Base-by-base conservation (phyloP, 2,113 vertebrate genomes). In the Mesitornis unicolor region DNA sequence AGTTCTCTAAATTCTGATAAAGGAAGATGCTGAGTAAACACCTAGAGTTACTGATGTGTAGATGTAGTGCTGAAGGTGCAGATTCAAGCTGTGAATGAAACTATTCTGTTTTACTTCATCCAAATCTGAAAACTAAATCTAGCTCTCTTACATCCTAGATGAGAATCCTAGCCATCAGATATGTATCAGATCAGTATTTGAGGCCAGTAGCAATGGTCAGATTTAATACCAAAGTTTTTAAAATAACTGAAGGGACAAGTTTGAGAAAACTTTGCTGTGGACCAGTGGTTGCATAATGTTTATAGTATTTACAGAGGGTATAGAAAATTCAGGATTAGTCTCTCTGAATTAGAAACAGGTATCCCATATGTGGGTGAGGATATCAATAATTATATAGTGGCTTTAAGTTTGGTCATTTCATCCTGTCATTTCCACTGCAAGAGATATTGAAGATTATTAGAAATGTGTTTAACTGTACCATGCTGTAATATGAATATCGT, bases 321-420 rank as follows among this genome's bases (percentile, higher is more conserved):
- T 43, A 40, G 50, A 40, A 76, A 40, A 48, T 10, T 70, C 25
- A 24, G 80, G 18, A 3, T 47, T 11, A 13, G 20, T 51, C 10
- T 42, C 28, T 26, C 36, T 35, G 45, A 36, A 38, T 35, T 5
- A 75, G n/a, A 35, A 19, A 45, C 4, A 31, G 20, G 16, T 43
- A 38, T 22, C 5, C 16, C 8, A 5, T 26, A 10, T 1, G 0
- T 69, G 14, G n/a, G 16, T 28, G 40, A 59, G 10, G 29, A n/a
- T 16, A 11, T 1, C 15, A 31, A 3, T 47, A 31, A 10, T 28
- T 70, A 9, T 3, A 3, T 3, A 40, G 6, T 50, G 15, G 33
- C 47, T 78, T 65, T 67, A 50, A 51, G 17, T 74, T 69, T 2
- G 29, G 5, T 38, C 1, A 13, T 51, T 85, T 74, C 6, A 29